Conservation (phyloP, 2,888 invertebrate genomes). For the Congeria kusceri region DNA sequence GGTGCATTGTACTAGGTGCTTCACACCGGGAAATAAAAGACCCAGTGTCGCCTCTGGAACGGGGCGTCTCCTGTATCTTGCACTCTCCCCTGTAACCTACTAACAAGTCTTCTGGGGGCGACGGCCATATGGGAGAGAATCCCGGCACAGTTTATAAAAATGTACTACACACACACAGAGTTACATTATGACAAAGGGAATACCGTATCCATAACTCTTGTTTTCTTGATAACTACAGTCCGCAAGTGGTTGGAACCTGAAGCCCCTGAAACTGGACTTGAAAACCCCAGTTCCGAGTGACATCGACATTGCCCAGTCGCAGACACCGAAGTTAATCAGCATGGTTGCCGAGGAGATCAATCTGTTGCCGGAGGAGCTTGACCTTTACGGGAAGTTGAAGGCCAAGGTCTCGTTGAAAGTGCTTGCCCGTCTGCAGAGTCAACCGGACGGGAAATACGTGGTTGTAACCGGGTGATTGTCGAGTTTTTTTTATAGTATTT, state of each 20-base stretch:
- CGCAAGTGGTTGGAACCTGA: constrained; percentile 69
- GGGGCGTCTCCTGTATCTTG: too few species aligned
- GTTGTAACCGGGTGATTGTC: constrained; percentile 95
- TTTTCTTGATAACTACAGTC: constrained; percentile 37
- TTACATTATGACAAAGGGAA: too few species aligned
- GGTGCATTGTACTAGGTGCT: too few species aligned
- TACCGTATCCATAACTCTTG: too few species aligned
- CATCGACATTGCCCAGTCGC: constrained; percentile 94
- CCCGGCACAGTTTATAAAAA: too few species aligned
- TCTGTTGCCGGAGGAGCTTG: constrained; percentile 92
- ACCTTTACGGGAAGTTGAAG: constrained; percentile 96
- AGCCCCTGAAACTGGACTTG: constrained; percentile 88
- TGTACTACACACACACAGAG: too few species aligned
- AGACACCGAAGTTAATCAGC: constrained; percentile 93
- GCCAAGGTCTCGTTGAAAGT: constrained; percentile 96
- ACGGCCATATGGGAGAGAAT: too few species aligned
- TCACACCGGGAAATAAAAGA: too few species aligned
- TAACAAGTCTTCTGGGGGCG: too few species aligned
- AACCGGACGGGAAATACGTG: constrained; percentile 94
- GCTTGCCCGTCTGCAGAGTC: constrained; percentile 90
- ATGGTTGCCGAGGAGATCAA: constrained; percentile 94
- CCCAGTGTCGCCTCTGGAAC: too few species aligned
- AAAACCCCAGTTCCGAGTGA: constrained; percentile 94
- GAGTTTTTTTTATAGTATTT: too few species aligned
- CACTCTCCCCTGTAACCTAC: too few species aligned